Evolutionary conservation across 30 jellyfish, hydroid and myxozoan genomes (phyloP).

Genomic region (Sanderia malayensis): DNA sequence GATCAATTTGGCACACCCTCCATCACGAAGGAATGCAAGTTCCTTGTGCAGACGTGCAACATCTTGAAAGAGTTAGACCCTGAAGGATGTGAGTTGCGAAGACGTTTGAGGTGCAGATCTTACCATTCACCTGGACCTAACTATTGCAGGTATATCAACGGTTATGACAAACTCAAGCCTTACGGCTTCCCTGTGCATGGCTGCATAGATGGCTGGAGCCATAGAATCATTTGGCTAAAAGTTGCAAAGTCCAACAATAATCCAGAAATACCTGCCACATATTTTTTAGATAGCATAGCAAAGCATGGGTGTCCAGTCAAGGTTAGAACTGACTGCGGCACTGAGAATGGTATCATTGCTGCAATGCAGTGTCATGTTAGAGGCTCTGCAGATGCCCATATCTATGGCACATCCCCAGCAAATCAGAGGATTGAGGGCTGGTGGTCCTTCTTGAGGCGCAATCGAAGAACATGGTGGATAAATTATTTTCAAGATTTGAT

Average conservation of each 20-base stretch:
- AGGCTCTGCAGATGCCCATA: slow-evolving; percentile 36
- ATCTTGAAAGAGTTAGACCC: slow-evolving; percentile 37
- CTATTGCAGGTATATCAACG: slow-evolving; percentile 33
- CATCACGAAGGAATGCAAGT: slow-evolving; percentile 26
- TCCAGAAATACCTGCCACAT: slow-evolving; percentile 31
- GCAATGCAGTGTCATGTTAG: slow-evolving; percentile 36
- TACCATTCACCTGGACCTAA: slow-evolving; percentile 37
- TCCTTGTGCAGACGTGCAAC: slow-evolving; percentile 24
- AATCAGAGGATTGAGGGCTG: slow-evolving; percentile 43
- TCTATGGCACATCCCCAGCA: slow-evolving; percentile 34
- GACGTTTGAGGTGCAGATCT: slow-evolving; percentile 7
- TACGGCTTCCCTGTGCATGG: slow-evolving; percentile 45
- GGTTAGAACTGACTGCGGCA: slow-evolving; percentile 38
- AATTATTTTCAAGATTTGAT: slow-evolving; percentile 17
- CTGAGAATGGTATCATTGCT: slow-evolving; percentile 46
- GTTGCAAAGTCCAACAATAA: slow-evolving; percentile 31
- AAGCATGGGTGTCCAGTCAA: slow-evolving; percentile 36
- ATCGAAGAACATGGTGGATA: slow-evolving; percentile 27
- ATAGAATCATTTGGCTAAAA: slow-evolving; percentile 33
- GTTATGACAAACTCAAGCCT: slow-evolving; percentile 47
- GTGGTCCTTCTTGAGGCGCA: slow-evolving; percentile 30
- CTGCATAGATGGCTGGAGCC: slow-evolving; percentile 47
- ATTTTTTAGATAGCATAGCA: slow-evolving; percentile 15
- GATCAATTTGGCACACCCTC: slow-evolving; percentile 51
- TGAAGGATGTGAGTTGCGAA: slow-evolving; percentile 28